Percentiles rank a stretch among this genome's conserved stretches.
Conservation (phyloP, 2,888 invertebrate species). For the Seira musarum region DNA sequence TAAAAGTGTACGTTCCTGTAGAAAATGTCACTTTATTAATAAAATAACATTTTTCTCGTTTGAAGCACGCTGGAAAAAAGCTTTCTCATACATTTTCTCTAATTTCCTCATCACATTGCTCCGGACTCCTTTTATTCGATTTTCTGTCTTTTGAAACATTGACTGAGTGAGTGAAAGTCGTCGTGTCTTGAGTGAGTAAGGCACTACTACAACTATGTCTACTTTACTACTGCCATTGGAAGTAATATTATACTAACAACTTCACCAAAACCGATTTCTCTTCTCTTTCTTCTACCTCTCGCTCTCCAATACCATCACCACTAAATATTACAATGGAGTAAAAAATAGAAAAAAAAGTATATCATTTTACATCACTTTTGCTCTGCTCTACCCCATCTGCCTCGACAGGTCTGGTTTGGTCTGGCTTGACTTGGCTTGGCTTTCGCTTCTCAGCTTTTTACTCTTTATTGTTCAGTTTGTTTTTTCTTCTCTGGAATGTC, state of each 20-base stretch:
- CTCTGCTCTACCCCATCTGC: background rate
- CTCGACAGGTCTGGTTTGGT: no score
- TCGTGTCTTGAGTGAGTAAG: background rate
- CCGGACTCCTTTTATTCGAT: slow-evolving; percentile 8
- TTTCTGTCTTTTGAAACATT: background rate
- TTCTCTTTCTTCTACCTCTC: background rate
- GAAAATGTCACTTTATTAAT: background rate
- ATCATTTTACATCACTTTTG: background rate
- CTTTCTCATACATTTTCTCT: background rate
- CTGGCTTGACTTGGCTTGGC: no score
- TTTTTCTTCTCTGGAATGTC: background rate
- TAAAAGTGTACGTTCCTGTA: background rate
- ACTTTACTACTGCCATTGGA: no score
- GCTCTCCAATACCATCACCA: no score
- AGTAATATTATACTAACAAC: background rate
- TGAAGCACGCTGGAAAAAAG: background rate
- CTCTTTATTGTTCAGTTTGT: background rate
- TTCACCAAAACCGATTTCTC: background rate
- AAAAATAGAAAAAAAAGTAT: background rate
- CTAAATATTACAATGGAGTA: background rate
- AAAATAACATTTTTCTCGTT: background rate
- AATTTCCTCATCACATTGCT: background rate
- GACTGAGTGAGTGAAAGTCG: slow-evolving; percentile 20
- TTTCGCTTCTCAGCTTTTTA: background rate
- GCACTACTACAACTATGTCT: no score